Conservation (phyloP, 2,113 vertebrate species). For the Tympanuchus pallidicinctus region DNA sequence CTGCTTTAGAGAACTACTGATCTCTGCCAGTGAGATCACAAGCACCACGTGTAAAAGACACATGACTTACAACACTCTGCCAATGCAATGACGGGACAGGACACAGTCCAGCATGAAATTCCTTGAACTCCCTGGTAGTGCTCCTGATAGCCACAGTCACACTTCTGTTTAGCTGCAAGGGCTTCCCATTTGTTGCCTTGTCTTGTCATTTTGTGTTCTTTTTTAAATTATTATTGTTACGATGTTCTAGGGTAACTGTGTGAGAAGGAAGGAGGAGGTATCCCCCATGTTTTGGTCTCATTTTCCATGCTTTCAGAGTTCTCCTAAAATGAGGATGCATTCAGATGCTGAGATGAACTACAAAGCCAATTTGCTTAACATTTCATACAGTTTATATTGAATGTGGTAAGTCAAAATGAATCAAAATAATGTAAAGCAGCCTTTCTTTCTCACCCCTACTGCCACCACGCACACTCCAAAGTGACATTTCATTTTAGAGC, state of each 20-base stretch:
- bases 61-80: not conserved
- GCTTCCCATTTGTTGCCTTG: not conserved
- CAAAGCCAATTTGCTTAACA: not conserved
- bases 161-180: rapidly evolving
- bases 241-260: not conserved
- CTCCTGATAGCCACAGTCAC: not conserved
- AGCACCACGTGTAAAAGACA: rapidly evolving
- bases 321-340: not conserved
- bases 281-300: not conserved
- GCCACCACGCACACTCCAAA: too few species aligned
- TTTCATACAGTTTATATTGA: not conserved
- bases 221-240: not conserved
- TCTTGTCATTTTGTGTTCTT: not conserved
- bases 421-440: not conserved
- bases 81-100: rapidly evolving
- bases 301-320: not conserved
- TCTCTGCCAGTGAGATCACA: not conserved
- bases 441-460: too few species aligned
- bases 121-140: not conserved
- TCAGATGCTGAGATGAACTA: not conserved
- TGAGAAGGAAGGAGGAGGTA: not conserved
- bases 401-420: not conserved
- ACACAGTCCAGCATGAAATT: not conserved
- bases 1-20: not conserved
- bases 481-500: not conserved